A percentile compares a stretch with the other conserved stretches of the same genome.
These are phyloP conservation scores for Lithobates sylvaticus DNA, from an alignment of 2,797 vertebrate genomes.

Conservation along the genomic window DNA sequence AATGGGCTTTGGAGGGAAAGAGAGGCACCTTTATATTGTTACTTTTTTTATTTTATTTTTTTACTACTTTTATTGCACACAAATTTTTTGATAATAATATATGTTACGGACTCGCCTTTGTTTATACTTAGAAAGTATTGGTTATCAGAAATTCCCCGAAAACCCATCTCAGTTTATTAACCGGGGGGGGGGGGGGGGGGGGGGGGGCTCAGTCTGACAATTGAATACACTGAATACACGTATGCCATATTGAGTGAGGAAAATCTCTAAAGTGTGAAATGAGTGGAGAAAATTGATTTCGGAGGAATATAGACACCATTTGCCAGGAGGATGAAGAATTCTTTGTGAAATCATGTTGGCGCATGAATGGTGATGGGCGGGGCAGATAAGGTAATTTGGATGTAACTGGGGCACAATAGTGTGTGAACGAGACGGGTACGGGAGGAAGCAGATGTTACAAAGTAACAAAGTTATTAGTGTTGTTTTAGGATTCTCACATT, in stretches of 20 bases:
- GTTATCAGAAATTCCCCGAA: not conserved
- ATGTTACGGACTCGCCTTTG: no score
- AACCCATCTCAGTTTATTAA: not conserved
- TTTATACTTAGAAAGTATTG: not conserved
- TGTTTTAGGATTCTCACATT: no score
- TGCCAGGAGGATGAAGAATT: not conserved
- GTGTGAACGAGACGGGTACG: not conserved
- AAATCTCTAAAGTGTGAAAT: not conserved
- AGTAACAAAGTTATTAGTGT: not conserved
- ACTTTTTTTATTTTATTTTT: no score
- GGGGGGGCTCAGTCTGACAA: not conserved
- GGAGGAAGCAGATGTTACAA: not conserved
- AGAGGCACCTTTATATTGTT: no score
- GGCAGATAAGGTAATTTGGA: not conserved
- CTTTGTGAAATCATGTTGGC: not conserved
- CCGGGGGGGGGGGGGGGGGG: no score
- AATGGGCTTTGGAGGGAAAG: no score
- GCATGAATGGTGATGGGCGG: not conserved
- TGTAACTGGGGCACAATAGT: not conserved
- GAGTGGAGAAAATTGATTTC: not conserved
- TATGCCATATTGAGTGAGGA: not conserved
- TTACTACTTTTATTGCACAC: no score
- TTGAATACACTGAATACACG: not conserved
- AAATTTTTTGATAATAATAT: no score
- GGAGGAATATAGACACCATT: not conserved